phyloP scores from a whole-genome alignment of 2,888 invertebrate genomes.

The Polietes domitor region DNA sequence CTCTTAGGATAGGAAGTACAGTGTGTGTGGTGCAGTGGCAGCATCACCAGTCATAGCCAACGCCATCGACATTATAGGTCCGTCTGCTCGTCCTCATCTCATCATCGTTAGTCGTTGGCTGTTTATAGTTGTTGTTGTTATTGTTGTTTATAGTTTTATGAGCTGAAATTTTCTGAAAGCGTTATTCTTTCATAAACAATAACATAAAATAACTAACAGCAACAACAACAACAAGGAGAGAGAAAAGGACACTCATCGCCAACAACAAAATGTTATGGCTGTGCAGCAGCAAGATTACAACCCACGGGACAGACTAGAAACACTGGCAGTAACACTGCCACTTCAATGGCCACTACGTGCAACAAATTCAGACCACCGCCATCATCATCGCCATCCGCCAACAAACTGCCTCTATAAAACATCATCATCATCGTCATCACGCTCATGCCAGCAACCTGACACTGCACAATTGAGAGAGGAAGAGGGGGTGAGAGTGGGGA shows the following conservation, averaged over 20 bases:
- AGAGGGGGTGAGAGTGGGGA: no score
- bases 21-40: background rate
- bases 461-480: no score
- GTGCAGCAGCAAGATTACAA: no score
- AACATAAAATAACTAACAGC: background rate
- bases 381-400: background rate
- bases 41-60: slow-evolving; percentile 3
- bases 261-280: background rate
- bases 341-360: background rate
- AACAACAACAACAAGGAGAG: background rate
- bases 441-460: background rate
- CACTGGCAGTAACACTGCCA: background rate
- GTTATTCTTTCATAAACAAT: background rate
- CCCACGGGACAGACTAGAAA: no score
- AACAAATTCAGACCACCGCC: background rate
- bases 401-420: background rate
- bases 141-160: background rate
- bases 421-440: background rate
- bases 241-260: background rate
- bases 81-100: background rate
- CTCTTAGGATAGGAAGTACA: background rate
- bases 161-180: slow-evolving; percentile 1
- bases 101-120: background rate
- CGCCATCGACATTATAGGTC: background rate
- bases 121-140: background rate